Percentiles rank a stretch among this genome's conserved stretches.
phyloP scores from a whole-genome alignment of 2,888 invertebrate genomes.

The Notodonta dromedarius region DNA sequence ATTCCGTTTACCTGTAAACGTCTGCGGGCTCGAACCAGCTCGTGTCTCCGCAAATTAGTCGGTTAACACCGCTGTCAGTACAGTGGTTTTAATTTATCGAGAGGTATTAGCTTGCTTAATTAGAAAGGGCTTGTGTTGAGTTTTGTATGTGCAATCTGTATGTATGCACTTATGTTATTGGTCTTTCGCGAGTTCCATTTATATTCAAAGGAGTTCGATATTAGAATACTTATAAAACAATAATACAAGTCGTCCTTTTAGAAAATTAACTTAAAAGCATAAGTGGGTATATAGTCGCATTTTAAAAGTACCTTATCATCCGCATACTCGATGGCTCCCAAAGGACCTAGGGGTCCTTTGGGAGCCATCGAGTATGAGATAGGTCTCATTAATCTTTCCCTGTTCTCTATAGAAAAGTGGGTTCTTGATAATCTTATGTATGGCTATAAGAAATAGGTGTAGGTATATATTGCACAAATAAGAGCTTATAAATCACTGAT shows the following conservation, averaged over 20 bases:
- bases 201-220: no score
- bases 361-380: no score
- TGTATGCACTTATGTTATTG: no score
- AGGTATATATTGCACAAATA: no score
- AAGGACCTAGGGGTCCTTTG: no score
- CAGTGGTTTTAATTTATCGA: slow-evolving; percentile 41
- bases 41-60: slow-evolving; percentile 40
- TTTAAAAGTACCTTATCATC: no score
- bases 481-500: not conserved
- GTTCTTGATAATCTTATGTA: not conserved
- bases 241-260: no score
- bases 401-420: not conserved
- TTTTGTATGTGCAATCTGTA: not conserved
- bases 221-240: no score
- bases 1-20: slow-evolving; percentile 37
- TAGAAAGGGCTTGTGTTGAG: slow-evolving; percentile 28
- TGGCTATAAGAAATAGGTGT: no score
- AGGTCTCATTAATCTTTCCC: not conserved
- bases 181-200: no score
- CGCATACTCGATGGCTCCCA: not conserved
- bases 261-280: no score
- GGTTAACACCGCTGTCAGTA: slow-evolving; percentile 41
- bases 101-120: slow-evolving; percentile 40
- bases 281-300: no score
- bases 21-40: slow-evolving; percentile 29